Conservation (phyloP, 2,888 invertebrate species). For the Nomada lathburiana region DNA sequence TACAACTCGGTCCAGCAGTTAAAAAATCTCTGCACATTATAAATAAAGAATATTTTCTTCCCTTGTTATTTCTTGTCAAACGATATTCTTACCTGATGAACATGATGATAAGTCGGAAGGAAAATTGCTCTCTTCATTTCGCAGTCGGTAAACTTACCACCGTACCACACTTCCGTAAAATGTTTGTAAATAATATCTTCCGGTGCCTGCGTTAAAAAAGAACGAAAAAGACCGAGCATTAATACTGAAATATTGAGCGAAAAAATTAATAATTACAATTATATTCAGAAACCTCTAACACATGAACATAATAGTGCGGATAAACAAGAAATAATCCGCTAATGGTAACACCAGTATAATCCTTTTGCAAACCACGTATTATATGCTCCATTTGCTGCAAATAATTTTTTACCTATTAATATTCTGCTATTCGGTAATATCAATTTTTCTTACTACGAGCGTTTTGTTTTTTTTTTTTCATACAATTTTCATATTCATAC, state of each 20-base stretch:
- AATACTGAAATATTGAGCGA: neutral
- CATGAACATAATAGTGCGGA: slow-evolving; percentile 73
- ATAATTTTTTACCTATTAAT: slow-evolving; percentile 11
- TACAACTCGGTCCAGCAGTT: slow-evolving; percentile 68
- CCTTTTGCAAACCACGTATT: slow-evolving; percentile 61
- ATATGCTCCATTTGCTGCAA: slow-evolving; percentile 66
- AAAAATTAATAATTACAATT: neutral
- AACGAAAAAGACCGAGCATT: neutral
- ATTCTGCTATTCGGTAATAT: neutral
- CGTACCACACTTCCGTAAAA: slow-evolving; percentile 53
- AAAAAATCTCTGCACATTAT: slow-evolving; percentile 71
- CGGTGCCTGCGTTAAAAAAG: slow-evolving; percentile 63
- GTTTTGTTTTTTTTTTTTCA: neutral
- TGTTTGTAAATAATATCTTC: slow-evolving; percentile 76
- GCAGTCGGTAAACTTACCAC: slow-evolving; percentile 26
- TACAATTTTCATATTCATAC: slow-evolving; percentile 47
- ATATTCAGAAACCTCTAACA: slow-evolving; percentile 72
- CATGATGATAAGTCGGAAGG: slow-evolving; percentile 72
- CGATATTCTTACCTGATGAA: slow-evolving; percentile 60
- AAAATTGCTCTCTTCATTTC: slow-evolving; percentile 65
- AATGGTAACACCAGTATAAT: slow-evolving; percentile 62
- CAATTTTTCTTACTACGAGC: neutral
- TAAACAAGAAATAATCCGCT: slow-evolving; percentile 76
- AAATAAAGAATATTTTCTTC: neutral
- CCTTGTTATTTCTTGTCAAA: neutral